These are phyloP conservation scores for Samia ricini DNA, from an alignment of 1,140 invertebrate genomes.

Conservation along the genomic window DNA sequence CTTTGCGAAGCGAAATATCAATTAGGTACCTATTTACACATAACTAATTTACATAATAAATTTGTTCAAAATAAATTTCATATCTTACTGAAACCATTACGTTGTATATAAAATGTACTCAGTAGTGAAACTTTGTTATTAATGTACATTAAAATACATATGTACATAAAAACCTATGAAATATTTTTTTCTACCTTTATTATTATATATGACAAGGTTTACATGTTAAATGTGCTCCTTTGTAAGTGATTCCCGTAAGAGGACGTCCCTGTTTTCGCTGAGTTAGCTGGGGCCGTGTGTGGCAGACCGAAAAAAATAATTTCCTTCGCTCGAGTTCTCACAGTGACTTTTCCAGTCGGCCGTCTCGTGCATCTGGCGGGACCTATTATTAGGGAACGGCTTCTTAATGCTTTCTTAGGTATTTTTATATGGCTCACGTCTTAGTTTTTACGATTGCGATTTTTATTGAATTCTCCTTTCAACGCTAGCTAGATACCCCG, in stretches of 20 bases:
- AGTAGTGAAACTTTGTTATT: no score
- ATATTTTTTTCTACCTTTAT: no score
- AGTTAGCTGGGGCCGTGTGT: constrained; percentile 70
- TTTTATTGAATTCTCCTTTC: constrained; percentile 69
- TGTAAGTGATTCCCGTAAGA: constrained; percentile 45
- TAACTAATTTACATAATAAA: no score
- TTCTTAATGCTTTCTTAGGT: constrained; percentile 72
- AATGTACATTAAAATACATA: no score
- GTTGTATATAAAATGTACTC: no score
- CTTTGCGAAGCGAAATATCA: no score
- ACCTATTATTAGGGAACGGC: constrained; percentile 72
- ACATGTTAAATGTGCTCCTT: constrained; percentile 33
- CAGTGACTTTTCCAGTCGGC: constrained; percentile 70
- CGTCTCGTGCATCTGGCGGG: constrained; percentile 70
- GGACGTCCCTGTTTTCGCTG: constrained; percentile 58
- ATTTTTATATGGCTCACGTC: constrained; percentile 72
- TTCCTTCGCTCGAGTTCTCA: constrained; percentile 68
- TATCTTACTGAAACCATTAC: no score
- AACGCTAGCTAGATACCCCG: constrained; percentile 37
- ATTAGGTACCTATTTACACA: no score
- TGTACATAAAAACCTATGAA: no score
- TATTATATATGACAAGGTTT: constrained; percentile 7
- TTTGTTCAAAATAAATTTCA: no score
- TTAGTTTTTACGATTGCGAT: constrained; percentile 74
- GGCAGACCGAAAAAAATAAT: constrained; percentile 77